phyloP scores from a whole-genome alignment of 2,113 vertebrate genomes.

The Caranx ignobilis region DNA sequence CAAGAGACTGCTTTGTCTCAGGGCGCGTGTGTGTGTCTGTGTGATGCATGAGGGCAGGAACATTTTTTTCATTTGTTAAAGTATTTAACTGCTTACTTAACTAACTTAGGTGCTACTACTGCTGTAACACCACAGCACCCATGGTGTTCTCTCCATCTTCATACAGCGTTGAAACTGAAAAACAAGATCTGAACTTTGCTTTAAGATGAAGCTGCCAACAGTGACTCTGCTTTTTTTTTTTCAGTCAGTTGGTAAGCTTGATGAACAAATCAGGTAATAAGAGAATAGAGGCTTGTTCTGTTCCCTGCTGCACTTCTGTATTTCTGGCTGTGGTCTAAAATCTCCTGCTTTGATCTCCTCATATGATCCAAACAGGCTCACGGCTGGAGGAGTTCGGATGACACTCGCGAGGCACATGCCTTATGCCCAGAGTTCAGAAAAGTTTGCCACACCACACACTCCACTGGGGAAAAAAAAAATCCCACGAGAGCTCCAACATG shows the following conservation, averaged over 20 bases:
- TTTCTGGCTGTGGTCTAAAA: constrained; percentile 71
- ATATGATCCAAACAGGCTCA: constrained; percentile 78
- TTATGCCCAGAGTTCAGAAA: constrained; percentile 69
- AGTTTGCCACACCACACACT: constrained; percentile 30
- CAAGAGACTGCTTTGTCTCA: constrained; percentile 66
- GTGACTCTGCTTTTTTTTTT: not conserved
- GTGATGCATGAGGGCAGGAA: not conserved
- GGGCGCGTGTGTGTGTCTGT: not conserved
- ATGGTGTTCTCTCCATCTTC: not conserved
- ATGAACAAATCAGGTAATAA: constrained; percentile 72
- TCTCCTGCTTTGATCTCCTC: constrained; percentile 79
- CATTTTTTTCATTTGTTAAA: constrained; percentile 27
- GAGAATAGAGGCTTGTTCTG: constrained; percentile 62
- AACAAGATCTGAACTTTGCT: constrained; percentile 21
- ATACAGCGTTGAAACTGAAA: not conserved
- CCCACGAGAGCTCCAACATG: not conserved
- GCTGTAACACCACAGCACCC: not conserved
- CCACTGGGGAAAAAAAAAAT: not conserved
- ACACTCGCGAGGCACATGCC: constrained; percentile 73
- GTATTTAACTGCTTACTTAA: not conserved
- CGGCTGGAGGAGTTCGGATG: constrained; percentile 71
- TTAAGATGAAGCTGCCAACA: constrained; percentile 17
- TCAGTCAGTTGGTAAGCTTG: not conserved
- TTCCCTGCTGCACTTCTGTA: constrained; percentile 38
- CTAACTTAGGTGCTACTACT: not conserved